phyloP scores from a whole-genome alignment of 2,797 vertebrate species.

The Argya squamiceps region DNA sequence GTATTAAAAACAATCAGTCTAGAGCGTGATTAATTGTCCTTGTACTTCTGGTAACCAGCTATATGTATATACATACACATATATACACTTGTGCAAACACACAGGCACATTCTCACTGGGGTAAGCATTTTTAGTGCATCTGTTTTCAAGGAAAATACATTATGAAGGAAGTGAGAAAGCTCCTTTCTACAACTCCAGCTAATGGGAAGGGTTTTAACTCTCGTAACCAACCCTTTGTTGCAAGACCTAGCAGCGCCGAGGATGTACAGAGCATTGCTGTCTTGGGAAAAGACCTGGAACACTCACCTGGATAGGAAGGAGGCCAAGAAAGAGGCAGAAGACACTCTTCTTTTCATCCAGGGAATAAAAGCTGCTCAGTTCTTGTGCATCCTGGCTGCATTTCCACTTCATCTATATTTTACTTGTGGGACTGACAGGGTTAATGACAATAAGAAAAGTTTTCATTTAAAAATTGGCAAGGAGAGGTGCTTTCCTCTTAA shows the following conservation, averaged over 20 bases:
- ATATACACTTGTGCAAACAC: not conserved
- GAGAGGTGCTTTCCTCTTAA: not conserved
- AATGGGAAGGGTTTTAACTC: not conserved
- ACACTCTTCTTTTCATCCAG: accelerated
- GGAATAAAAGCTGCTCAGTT: not conserved
- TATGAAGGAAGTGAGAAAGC: not conserved
- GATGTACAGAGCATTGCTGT: accelerated
- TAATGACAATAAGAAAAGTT: not conserved
- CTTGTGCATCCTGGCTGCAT: accelerated
- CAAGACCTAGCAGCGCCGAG: not conserved
- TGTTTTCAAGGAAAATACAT: slow-evolving; percentile 22
- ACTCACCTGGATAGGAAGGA: not conserved
- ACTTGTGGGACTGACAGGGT: not conserved
- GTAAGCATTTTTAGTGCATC: not conserved
- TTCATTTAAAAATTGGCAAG: not conserved
- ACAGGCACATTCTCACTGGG: not conserved
- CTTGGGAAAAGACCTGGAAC: not conserved
- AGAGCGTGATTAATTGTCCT: not conserved
- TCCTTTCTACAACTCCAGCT: not conserved
- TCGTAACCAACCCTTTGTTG: not conserved
- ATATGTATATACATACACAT: not conserved
- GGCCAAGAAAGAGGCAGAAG: not conserved
- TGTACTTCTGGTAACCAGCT: slow-evolving; percentile 1
- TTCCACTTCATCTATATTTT: not conserved
- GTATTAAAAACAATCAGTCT: slow-evolving; percentile 27